Base-by-base conservation (phyloP, 37 sponge, comb jelly and placozoan species). In the Beroe ovata region DNA sequence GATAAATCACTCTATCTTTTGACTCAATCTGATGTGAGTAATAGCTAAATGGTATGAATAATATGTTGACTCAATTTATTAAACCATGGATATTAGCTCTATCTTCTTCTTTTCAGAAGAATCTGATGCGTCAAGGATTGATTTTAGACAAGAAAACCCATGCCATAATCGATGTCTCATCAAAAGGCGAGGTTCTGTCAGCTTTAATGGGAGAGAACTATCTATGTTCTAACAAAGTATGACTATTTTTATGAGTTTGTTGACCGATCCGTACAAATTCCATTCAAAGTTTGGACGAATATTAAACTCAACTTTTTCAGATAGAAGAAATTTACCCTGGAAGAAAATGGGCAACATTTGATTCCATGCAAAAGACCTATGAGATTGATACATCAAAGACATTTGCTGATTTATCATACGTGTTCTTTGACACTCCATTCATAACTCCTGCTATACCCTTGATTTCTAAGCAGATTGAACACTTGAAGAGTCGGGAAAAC, bases 121-220 rank as follows among this genome's bases (percentile, higher is more conserved):
- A 77, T 33, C 54, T 77, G 42, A 77, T 77, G 35, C 42, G 84
- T 6, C 42, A 42, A 36, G 84, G 84, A 40, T 35, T 77, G 6
- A 16, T 77, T 6, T 40, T 77, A 19, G 84, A 77, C 47, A 77
- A 77, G 38, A 19, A 0, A 41, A 77, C 84, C 16, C 84, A 77
- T 42, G 22, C 19, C n/a, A 21, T 77, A 18, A 37, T 77, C 4
- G 84, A 77, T 77, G 28, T 77, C 26, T 42, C 84, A 39, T 77
- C 84, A 22, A 40, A 33, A 21, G 84, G 84, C n/a, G 84, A 42
- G 21, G 28, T 77, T 40, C 26, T 39, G 18, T 39, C 84, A 42
- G 84, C 84, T 8, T 40, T 26, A 16, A 36, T 21, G 26, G 84
- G 84, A 42, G 33, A 19, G 11, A 77, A 41, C 2, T 42, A 21